Conservation (phyloP, 2,797 vertebrate genomes). For the Scolopax rusticola region DNA sequence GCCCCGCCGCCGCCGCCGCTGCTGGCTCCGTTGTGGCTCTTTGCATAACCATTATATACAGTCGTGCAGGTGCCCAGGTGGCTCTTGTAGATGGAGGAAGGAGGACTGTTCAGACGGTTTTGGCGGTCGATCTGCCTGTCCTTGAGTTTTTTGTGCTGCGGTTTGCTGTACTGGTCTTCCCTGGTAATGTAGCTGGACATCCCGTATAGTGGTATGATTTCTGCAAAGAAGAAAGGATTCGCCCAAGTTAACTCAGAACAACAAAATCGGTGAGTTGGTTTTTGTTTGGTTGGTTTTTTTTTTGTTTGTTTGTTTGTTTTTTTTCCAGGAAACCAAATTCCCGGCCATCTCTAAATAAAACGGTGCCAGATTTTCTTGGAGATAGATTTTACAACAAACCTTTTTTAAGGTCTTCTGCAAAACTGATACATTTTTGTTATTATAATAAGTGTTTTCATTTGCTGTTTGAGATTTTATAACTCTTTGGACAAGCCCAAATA, state of each 20-base stretch:
- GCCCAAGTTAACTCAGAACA: accelerated
- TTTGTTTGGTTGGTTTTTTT: no score
- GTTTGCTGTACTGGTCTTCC: conserved; percentile 94
- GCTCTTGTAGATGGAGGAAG: conserved; percentile 91
- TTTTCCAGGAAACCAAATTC: neutral
- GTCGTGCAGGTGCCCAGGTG: conserved; percentile 82
- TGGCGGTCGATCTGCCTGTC: conserved; percentile 93
- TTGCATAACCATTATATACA: conserved; percentile 91
- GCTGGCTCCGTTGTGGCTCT: conserved; percentile 76
- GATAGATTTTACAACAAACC: neutral
- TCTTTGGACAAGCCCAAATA: neutral
- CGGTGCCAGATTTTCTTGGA: neutral
- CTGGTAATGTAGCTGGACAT: conserved; percentile 95
- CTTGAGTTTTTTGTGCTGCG: conserved; percentile 95
- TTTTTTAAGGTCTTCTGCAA: neutral
- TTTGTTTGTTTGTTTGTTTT: no score
- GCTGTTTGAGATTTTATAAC: neutral
- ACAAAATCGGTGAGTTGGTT: neutral
- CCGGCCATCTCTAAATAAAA: neutral
- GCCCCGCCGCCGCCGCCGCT: neutral
- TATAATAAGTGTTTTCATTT: neutral
- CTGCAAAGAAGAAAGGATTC: conserved; percentile 69
- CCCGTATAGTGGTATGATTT: conserved; percentile 95
- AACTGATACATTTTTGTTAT: neutral
- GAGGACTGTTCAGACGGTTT: conserved; percentile 94